These are phyloP conservation scores for Riptortus pedestris DNA, from an alignment of 1,140 invertebrate species.

Conservation along the genomic window DNA sequence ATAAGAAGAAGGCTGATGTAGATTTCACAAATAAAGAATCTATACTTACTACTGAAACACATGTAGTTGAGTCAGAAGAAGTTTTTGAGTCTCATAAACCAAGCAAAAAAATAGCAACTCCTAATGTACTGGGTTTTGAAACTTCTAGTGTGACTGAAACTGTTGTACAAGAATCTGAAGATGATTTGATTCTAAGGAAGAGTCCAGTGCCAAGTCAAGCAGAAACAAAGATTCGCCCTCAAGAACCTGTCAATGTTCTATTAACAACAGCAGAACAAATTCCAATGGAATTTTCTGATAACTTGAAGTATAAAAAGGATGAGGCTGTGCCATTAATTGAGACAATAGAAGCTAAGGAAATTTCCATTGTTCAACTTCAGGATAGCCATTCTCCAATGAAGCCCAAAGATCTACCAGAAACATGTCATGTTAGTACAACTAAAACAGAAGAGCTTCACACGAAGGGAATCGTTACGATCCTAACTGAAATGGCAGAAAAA, in stretches of 20 bases:
- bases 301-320: slow-evolving; percentile 45
- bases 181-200: slow-evolving; percentile 37
- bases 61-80: slow-evolving; percentile 48
- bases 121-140: slow-evolving; percentile 44
- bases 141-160: slow-evolving; percentile 43
- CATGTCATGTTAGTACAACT: slow-evolving; percentile 33
- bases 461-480: slow-evolving; percentile 41
- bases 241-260: slow-evolving; percentile 45
- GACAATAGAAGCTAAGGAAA: slow-evolving; percentile 45
- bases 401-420: slow-evolving; percentile 35
- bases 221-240: slow-evolving; percentile 40
- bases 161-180: slow-evolving; percentile 47
- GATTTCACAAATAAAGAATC: slow-evolving; percentile 48
- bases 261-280: slow-evolving; percentile 45
- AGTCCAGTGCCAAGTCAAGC: slow-evolving; percentile 42
- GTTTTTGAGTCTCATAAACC: slow-evolving; percentile 39
- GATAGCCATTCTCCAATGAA: slow-evolving; percentile 43
- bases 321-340: slow-evolving; percentile 40
- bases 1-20: slow-evolving; percentile 43
- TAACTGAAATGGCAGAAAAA: slow-evolving; percentile 45
- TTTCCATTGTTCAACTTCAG: slow-evolving; percentile 43
- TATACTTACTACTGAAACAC: slow-evolving; percentile 45
- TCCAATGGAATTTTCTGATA: slow-evolving; percentile 42
- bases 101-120: slow-evolving; percentile 40
- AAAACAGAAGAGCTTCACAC: slow-evolving; percentile 39